Evolutionary conservation across 2,888 invertebrate species (phyloP), one percentile per base, ranked within the genome.

Genomic region (Calameuta pallipes): DNA sequence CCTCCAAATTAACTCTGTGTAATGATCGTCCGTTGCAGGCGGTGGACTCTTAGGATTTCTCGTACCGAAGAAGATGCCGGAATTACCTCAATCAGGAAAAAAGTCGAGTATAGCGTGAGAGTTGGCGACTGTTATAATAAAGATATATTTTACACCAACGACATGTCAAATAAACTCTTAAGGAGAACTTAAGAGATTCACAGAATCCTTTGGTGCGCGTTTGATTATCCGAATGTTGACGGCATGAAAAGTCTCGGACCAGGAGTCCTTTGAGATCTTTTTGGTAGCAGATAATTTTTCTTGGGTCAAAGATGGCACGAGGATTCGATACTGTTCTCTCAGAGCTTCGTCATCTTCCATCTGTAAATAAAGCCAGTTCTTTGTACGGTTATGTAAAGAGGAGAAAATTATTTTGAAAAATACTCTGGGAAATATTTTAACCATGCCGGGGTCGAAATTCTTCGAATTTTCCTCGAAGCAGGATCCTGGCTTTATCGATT

Each of bases 191-290:
- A 56, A 23, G 23, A 56, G 56, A 23, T 23, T 23, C 23, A 56
- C 33, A 2, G 56, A 9, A 56, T 79, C 73, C 75, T 81, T 78
- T 83, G 85, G 86, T 70, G 33, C 56, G 34, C 36, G 74, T 71
- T 75, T 80, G 56, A 82, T n/a, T 77, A 83, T 79, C 36, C 81
- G 80, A 13, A 83, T 81, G 74, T 83, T 83, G 35, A 83, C 68
- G 1, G 79, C 82, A n/a, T 82, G 83, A 69, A 81, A 80, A 34
- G 75, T 78, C 68, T 79, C 71, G 71, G 71, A 23, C 13, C 31
- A 71, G 12, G 31, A 71, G 13, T 71, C 34, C 71, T 34, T 71
- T 0, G 71, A 71, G 23, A 30, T 30, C 30, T 30, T 15, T 23
- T 3, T 30, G 71, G 15, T 15, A 15, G 13, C 6, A 6, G 13